Conservation (phyloP, 2,888 invertebrate species). For the Drosophila neotestacea region DNA sequence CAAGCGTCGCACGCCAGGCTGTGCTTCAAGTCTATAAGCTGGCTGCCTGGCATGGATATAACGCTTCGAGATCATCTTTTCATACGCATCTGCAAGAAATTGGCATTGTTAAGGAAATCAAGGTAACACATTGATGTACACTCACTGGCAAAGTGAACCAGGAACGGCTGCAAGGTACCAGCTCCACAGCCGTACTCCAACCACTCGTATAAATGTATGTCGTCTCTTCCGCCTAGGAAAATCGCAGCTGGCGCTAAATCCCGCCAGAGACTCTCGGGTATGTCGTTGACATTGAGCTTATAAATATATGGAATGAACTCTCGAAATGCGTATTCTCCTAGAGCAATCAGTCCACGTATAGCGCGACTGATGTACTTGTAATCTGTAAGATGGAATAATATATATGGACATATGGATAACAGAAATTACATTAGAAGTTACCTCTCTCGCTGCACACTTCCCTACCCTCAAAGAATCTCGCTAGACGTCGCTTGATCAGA, state of each 20-base stretch:
- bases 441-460: conserved; percentile 73
- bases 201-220: conserved; percentile 85
- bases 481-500: conserved; percentile 77
- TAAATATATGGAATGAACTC: conserved; percentile 84
- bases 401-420: no score
- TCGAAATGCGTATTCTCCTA: conserved; percentile 84
- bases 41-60: conserved; percentile 61
- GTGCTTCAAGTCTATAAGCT: conserved; percentile 77
- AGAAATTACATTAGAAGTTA: conserved; percentile 21
- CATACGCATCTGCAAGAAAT: conserved; percentile 66
- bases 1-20: conserved; percentile 78
- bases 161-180: conserved; percentile 82
- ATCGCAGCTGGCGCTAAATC: conserved; percentile 81
- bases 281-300: conserved; percentile 72
- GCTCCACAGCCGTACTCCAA: conserved; percentile 82
- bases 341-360: conserved; percentile 78
- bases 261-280: conserved; percentile 79
- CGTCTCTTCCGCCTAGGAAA: conserved; percentile 82
- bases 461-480: conserved; percentile 80
- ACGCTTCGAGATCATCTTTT: conserved; percentile 69
- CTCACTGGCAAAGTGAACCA: conserved; percentile 82
- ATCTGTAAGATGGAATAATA: conserved; percentile 63
- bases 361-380: conserved; percentile 83
- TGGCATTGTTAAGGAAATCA: background rate
- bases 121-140: background rate